Evolutionary conservation across 2,888 invertebrate species (phyloP), one percentile per base, ranked within the genome.

Genomic region (Omphaloscelis lunosa): DNA sequence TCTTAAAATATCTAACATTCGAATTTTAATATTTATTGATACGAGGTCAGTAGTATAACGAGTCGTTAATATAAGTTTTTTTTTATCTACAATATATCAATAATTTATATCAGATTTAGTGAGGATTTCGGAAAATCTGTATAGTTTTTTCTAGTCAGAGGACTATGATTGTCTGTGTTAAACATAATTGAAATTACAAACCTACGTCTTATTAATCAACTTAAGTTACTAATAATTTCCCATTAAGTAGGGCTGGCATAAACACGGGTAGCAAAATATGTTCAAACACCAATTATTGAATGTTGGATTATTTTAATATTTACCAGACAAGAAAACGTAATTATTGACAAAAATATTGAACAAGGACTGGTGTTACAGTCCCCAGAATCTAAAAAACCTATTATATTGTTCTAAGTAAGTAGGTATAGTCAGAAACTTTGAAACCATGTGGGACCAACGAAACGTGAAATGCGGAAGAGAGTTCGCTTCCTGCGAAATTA

Each of bases 131-230:
- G 89, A 91, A 90, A 94, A 93, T 93, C 93, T 94, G 93, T 94
- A 91, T 94, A 93, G 92, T 93, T 91, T 93, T 95, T 95, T 96
- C 96, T 96, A 96, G 96, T 96, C 96, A 96, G 90, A 92, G 92
- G 95, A 96, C 95, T 96, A 95, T 92, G 92, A 94, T 94, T 94
- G 94, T 95, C 94, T 95, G 91, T 93, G 92, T 94, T 93, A 92
- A 92, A 93, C 89, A 90, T 91, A 87, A 88, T 88, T 89, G 85
- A 90, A 89, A 89, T 89, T 90, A 88, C 88, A 89, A 82, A 80
- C 76, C 79, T 89, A 86, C 89, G 76, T 86, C 83, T 88, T 83
- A 88, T 81, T 80, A 79, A 83, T 76, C 80, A 86, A 80, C 72
- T 84, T 89, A 80, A 90, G 81, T 85, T 74, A 80, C 77, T 81